phyloP scores from a whole-genome alignment of 2,797 vertebrate genomes.

The Macropodus opercularis region DNA sequence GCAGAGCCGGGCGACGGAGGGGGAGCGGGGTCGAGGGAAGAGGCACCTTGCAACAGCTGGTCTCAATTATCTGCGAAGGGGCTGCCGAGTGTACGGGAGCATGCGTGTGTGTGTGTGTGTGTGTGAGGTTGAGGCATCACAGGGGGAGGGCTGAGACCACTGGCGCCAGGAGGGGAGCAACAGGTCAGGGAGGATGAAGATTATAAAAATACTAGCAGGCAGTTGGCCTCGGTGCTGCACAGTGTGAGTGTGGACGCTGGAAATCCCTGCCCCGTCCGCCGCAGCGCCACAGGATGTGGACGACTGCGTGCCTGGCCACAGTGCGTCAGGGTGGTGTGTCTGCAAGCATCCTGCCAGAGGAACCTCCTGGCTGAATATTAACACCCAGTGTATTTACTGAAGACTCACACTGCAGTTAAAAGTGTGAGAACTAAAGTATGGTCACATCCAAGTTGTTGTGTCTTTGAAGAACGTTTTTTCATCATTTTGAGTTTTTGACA shows the following conservation, averaged over 20 bases:
- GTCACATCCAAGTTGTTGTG: not conserved
- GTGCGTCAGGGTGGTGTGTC: constrained; percentile 25
- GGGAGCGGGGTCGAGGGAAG: constrained; percentile 71
- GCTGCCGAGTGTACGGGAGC: constrained; percentile 69
- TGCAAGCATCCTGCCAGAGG: constrained; percentile 57
- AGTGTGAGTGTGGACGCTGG: constrained; percentile 60
- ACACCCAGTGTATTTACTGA: too few species aligned
- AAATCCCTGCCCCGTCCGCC: constrained; percentile 40
- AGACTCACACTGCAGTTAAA: not conserved
- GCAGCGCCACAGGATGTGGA: constrained; percentile 65
- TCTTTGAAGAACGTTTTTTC: not conserved
- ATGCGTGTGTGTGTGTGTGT: constrained; percentile 47
- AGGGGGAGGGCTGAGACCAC: constrained; percentile 79
- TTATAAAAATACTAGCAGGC: constrained; percentile 87
- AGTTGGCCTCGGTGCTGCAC: constrained; percentile 79
- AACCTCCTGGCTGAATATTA: constrained; percentile 52
- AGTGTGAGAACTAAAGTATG: not conserved
- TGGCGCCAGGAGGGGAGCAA: constrained; percentile 86
- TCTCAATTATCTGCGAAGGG: constrained; percentile 83
- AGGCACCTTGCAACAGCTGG: constrained; percentile 89
- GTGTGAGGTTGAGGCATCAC: constrained; percentile 53
- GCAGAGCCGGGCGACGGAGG: constrained; percentile 51
- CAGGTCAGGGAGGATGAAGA: constrained; percentile 86
- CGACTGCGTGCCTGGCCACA: constrained; percentile 25
- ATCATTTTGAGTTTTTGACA: not conserved